Evolutionary conservation across 2,888 invertebrate genomes (phyloP), one percentile per base, ranked within the genome.

Genomic region (Portevinia maculata): DNA sequence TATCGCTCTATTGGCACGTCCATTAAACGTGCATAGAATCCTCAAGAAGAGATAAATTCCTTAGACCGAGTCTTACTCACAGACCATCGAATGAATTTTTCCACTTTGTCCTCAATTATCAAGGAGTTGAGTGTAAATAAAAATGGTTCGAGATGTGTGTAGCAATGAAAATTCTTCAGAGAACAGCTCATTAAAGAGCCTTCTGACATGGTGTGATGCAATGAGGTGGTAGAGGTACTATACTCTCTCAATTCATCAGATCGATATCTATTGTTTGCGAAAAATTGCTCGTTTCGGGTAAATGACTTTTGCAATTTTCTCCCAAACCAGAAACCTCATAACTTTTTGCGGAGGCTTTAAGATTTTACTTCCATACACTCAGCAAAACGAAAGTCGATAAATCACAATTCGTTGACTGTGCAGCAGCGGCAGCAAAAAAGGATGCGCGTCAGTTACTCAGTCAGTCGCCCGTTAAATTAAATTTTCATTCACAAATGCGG

Each of bases 391-490:
- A 55, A 62, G 73, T 64, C 83, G 65, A 81, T 81, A 84, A 83
- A 79, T 78, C 74, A 78, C 19, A 65, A 57, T 53, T 55, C 57
- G 53, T 71, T 60, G 69, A 64, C 55, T 39, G 21, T 48, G 9
- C 1, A 34, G n/a, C n/a, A n/a, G n/a, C n/a, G 17, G 41, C 8
- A 41, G 17, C 41, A 50, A 59, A 52, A 70, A 76, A 86, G 86
- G 86, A 86, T 85, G 86, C 85, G 87, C 87, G 86, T 69, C 84
- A 86, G 85, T 86, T 83, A 79, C 70, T 83, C 86, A 86, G 84
- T 85, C 89, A 90, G 75, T 89, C 88, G 89, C 85, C 89, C 90
- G 90, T 89, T 89, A 90, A 90, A 90, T 90, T 90, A 89, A 88
- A 88, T 88, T 89, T 87, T 73, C 70, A 83, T 74, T 69, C 78